Evolutionary conservation across 2,888 invertebrate species (phyloP).

Genomic region (Marasmarcha lunaedactyla): DNA sequence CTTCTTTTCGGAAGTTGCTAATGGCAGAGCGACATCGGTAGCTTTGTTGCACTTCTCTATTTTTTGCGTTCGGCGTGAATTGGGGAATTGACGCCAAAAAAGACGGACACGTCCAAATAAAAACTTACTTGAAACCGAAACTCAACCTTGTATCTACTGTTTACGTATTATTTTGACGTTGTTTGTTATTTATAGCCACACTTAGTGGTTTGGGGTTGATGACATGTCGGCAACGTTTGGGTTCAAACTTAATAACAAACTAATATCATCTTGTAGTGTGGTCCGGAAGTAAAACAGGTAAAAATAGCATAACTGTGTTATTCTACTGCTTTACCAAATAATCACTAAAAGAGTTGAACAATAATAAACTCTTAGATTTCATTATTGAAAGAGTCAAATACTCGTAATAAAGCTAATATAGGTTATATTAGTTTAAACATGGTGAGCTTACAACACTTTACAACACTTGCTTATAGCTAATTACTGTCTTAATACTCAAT

Average conservation of each 20-base stretch:
- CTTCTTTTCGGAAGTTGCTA: slow-evolving; percentile 60
- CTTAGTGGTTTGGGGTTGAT: slow-evolving; percentile 3
- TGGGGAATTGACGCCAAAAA: slow-evolving; percentile 33
- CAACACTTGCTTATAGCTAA: too few relatives aligned
- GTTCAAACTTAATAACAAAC: slow-evolving; percentile 35
- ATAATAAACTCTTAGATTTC: too few relatives aligned
- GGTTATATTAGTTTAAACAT: too few relatives aligned
- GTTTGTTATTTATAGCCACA: slow-evolving; percentile 1
- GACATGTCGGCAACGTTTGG: slow-evolving; percentile 26
- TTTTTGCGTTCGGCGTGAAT: slow-evolving; percentile 33
- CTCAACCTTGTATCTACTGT: slow-evolving; percentile 19
- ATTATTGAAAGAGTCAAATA: too few relatives aligned
- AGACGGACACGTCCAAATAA: slow-evolving; percentile 16
- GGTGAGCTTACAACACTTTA: too few relatives aligned
- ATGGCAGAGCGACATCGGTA: slow-evolving; percentile 63
- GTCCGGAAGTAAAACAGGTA: slow-evolving; percentile 45
- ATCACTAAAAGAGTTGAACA: too few relatives aligned
- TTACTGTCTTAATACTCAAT: slow-evolving; percentile 5
- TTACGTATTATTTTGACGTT: slow-evolving; percentile 8
- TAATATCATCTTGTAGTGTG: slow-evolving; percentile 34
- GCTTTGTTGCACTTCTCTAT: slow-evolving; percentile 41
- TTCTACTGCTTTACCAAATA: too few relatives aligned
- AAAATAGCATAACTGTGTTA: too few relatives aligned
- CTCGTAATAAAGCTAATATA: too few relatives aligned
- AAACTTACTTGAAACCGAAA: slow-evolving; percentile 10